Base-by-base conservation (phyloP, 2,797 vertebrate species). In the Pelodytes ibericus region DNA sequence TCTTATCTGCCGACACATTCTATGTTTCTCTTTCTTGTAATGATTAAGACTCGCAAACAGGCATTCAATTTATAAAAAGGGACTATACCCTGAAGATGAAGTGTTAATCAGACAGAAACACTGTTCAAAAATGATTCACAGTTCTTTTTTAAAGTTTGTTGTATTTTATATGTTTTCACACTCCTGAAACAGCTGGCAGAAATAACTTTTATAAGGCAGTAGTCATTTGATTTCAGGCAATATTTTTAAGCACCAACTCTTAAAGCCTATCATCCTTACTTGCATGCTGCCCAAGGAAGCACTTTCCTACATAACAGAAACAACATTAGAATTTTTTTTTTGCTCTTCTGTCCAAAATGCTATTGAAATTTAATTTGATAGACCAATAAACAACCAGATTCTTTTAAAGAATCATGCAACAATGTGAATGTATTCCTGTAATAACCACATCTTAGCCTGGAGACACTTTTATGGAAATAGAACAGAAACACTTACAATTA, bases 321-420 rank as follows among this genome's bases (percentile, higher is more conserved):
- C 57, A 63, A 57, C 31, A 57, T 56, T 76, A 62, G 56, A 33
- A 44, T 63, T 70, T 76, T 66, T 63, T 70, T 76, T 66, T 60
- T 63, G 66, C 66, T 70, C 56, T 63, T 58, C 18, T 76, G 74
- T 76, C 66, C 74, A 76, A 70, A 76, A 70, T 70, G 51, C 56
- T 76, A 70, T 69, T 57, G 74, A 61, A 62, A 61, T 63, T 70
- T 76, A 70, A 62, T 76, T 70, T 76, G 44, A 53, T 70, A 70
- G 74, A 51, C 66, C 74, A 63, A 76, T 76, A 76, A 76, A 76
- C 66, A 76, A 70, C 24, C 66, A 56, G 74, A 56, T 76, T 70
- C 59, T 70, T 60, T 70, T 63, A 70, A 70, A 70, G 74, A 76
- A 70, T 60, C 44, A 41, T 57, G 41, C 22, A 39, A n/a, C 27